Conservation (phyloP, 2,888 invertebrate genomes). For the Myathropa florea region DNA sequence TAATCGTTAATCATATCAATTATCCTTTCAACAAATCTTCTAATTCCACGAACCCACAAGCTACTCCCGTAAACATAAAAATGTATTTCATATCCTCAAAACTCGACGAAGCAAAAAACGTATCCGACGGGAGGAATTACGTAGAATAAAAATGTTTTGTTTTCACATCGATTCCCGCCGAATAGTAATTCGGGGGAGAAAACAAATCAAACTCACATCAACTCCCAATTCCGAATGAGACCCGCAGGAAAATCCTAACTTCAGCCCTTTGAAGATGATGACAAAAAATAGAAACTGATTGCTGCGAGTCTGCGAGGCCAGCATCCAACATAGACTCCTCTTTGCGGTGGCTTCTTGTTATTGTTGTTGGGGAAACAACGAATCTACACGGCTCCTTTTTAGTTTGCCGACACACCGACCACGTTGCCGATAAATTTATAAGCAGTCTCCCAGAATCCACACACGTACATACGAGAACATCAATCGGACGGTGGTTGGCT, state of each 20-base stretch:
- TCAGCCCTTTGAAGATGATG: slow-evolving; percentile 62
- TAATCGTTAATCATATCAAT: slow-evolving; percentile 67
- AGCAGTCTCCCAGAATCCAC: slow-evolving; percentile 26
- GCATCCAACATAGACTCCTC: slow-evolving; percentile 23
- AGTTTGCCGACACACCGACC: slow-evolving; percentile 52
- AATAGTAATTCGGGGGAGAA: slow-evolving; percentile 27
- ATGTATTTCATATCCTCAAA: slow-evolving; percentile 20
- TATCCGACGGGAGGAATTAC: slow-evolving; percentile 30
- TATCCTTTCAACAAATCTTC: slow-evolving; percentile 66
- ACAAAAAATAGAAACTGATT: slow-evolving; percentile 44
- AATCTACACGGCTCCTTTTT: slow-evolving; percentile 41
- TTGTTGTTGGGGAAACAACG: slow-evolving; percentile 54
- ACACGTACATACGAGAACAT: slow-evolving; percentile 6
- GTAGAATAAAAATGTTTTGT: slow-evolving; percentile 42
- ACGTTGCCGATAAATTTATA: slow-evolving; percentile 28
- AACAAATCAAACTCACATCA: slow-evolving; percentile 61
- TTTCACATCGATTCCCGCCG: slow-evolving; percentile 32
- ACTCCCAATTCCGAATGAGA: slow-evolving; percentile 28
- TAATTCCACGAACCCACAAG: slow-evolving; percentile 49
- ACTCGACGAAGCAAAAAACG: slow-evolving; percentile 1
- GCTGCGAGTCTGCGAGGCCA: no score
- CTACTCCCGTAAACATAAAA: slow-evolving; percentile 30
- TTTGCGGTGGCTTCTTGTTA: slow-evolving; percentile 33
- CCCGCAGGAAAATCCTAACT: slow-evolving; percentile 26
- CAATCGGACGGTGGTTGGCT: slow-evolving; percentile 31